Evolutionary conservation across 2,888 invertebrate genomes (phyloP), one percentile per base, ranked within the genome.

Genomic region (Heliconius erato): DNA sequence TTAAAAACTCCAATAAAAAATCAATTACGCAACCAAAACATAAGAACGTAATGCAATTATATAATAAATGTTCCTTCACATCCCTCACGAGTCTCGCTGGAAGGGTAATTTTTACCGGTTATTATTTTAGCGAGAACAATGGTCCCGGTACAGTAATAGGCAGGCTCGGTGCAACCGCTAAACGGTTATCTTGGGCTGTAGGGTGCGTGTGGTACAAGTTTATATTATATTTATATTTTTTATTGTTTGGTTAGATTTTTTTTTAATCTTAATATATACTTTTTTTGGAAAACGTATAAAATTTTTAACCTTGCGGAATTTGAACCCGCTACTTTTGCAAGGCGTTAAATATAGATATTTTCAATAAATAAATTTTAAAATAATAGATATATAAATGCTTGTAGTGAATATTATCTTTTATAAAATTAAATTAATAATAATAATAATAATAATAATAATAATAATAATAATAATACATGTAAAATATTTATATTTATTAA

Each of bases 151-250:
- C 90, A 91, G 91, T 93, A 94, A 94, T 93, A 90, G 93, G 91
- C 92, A 90, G 94, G 94, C 93, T 90, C 89, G 91, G 88, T 92
- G 94, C 94, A 93, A 93, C 94, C 94, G 92, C 91, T 93, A 94
- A 94, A 94, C 94, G 92, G 92, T 93, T 94, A 94, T 95, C 94
- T 94, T 91, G 90, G 89, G 89, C 91, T 92, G 84, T 90, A 89
- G 89, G 89, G 93, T 92, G 83, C 82, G 81, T 63, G 81, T 88
- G 91, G 91, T 84, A 0, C 82, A 91, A 92, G 88, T 71, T 7
- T 65, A 14, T 40, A 23, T 49, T 26, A 65, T 78, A 44, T n/a
- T 67, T n/a, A 40, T 40, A 26, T 35, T n/a, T 26, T 44, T 11
- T 26, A 72, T 9, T 23, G 1, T 26, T 26, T 23, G 40, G 40